phyloP scores from a whole-genome alignment of 2,888 invertebrate species.

The Celastrina argiolus region DNA sequence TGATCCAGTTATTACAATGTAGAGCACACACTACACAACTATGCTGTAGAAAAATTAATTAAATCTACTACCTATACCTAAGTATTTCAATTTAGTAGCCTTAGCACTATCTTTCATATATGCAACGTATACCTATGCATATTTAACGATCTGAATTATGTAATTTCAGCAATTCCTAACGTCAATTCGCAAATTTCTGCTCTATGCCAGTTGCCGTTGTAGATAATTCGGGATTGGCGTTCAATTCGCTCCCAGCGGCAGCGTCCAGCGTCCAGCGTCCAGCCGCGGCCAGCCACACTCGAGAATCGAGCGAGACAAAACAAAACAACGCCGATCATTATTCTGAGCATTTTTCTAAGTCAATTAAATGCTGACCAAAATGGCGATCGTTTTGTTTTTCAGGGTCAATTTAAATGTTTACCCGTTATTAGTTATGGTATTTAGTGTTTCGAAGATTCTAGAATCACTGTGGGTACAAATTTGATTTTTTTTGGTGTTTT shows the following conservation, averaged over 20 bases:
- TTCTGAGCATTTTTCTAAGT: constrained; percentile 55
- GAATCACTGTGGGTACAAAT: constrained; percentile 14
- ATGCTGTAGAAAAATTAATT: too few relatives aligned
- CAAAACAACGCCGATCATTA: constrained; percentile 40
- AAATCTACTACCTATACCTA: too few relatives aligned
- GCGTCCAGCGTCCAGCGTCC: constrained; percentile 32
- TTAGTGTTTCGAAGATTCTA: constrained; percentile 31
- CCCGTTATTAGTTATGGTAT: constrained; percentile 50
- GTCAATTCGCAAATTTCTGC: not conserved
- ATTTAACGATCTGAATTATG: constrained; percentile 18
- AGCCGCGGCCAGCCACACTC: constrained; percentile 37
- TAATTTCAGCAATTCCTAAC: too few relatives aligned
- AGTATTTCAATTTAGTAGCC: too few relatives aligned
- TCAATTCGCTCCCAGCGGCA: not conserved
- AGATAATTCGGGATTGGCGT: not conserved
- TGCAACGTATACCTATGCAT: constrained; percentile 25
- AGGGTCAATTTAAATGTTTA: constrained; percentile 50
- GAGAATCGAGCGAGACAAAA: constrained; percentile 43
- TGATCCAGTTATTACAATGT: too few relatives aligned
- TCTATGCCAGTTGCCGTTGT: not conserved
- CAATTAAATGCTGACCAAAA: constrained; percentile 62
- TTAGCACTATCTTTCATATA: too few relatives aligned
- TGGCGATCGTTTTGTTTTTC: constrained; percentile 47
- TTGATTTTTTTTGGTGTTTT: constrained; percentile 10
- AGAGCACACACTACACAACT: too few relatives aligned